Conservation (phyloP, 2,113 vertebrate species). For the Oxygymnocypris stewartii region DNA sequence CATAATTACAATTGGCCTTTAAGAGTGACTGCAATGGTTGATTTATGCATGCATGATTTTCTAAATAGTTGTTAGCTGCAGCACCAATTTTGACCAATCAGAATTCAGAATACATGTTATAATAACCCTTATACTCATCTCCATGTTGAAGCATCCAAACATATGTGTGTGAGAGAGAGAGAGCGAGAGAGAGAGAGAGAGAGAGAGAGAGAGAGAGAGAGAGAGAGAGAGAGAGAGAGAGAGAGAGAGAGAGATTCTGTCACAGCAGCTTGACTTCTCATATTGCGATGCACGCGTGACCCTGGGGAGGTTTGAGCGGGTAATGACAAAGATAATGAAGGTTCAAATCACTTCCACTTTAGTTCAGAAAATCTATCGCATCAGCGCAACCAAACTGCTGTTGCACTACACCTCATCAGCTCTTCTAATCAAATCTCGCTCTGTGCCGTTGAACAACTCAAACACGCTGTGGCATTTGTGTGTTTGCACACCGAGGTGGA, state of each 20-base stretch:
- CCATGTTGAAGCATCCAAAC: neutral
- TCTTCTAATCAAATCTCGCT: conserved; percentile 29
- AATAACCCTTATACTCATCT: neutral
- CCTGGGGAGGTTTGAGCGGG: neutral
- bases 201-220: too few species aligned
- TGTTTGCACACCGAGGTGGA: neutral
- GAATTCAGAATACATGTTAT: neutral
- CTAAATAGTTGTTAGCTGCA: too few species aligned
- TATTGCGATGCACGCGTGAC: neutral
- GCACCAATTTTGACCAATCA: neutral
- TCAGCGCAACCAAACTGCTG: neutral
- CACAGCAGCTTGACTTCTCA: neutral
- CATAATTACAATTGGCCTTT: neutral
- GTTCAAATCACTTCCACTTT: conserved; percentile 43
- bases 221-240: too few species aligned
- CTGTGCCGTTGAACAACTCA: conserved; percentile 17
- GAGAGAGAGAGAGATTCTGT: neutral
- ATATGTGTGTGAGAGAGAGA: neutral
- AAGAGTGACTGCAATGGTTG: neutral
- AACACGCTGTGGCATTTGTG: neutral
- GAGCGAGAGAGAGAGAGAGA: too few species aligned
- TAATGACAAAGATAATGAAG: conserved; percentile 43
- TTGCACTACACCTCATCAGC: conserved; percentile 24
- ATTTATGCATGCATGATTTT: neutral
- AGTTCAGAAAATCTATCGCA: conserved; percentile 44